Evolutionary conservation across 2,113 vertebrate species (phyloP).

Genomic region (Ptychochromis oligacanthus): DNA sequence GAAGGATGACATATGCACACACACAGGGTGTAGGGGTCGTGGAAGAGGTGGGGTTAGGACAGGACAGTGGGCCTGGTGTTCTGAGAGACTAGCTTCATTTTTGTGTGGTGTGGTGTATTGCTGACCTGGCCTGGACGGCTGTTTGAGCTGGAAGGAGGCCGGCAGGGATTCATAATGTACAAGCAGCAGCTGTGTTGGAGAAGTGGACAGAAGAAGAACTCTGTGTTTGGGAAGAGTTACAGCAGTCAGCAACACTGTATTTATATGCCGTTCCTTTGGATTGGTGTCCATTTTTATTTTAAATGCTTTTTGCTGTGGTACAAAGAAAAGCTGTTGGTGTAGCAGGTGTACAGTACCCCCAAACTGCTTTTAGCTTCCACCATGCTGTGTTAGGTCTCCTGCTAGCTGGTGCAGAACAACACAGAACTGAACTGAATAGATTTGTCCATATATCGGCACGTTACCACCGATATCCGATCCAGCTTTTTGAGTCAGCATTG

Average conservation of each 20-base stretch:
- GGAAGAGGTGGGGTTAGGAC: conserved; percentile 45
- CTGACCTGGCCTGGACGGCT: conserved; percentile 51
- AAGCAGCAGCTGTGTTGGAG: conserved; percentile 42
- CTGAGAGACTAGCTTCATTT: conserved; percentile 66
- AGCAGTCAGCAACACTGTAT: neutral
- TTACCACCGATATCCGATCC: too few relatives aligned
- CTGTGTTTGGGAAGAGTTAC: neutral
- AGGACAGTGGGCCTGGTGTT: conserved; percentile 65
- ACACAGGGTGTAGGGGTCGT: conserved; percentile 26
- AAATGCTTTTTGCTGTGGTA: neutral
- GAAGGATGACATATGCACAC: conserved; percentile 21
- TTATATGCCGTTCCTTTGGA: neutral
- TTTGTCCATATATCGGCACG: too few relatives aligned
- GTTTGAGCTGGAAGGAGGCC: conserved; percentile 28
- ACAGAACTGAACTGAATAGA: too few relatives aligned
- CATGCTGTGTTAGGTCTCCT: too few relatives aligned
- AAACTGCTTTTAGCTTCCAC: too few relatives aligned
- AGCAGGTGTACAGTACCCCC: too few relatives aligned
- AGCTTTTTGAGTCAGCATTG: too few relatives aligned
- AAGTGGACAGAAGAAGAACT: conserved; percentile 8
- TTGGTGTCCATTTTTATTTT: neutral
- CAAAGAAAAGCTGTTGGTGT: too few relatives aligned
- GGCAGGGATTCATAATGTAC: neutral
- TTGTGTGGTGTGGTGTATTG: conserved; percentile 28
- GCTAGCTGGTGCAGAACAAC: too few relatives aligned